Evolutionary conservation across 2,797 vertebrate species (phyloP).

Genomic region (Jordanella pulchra): DNA sequence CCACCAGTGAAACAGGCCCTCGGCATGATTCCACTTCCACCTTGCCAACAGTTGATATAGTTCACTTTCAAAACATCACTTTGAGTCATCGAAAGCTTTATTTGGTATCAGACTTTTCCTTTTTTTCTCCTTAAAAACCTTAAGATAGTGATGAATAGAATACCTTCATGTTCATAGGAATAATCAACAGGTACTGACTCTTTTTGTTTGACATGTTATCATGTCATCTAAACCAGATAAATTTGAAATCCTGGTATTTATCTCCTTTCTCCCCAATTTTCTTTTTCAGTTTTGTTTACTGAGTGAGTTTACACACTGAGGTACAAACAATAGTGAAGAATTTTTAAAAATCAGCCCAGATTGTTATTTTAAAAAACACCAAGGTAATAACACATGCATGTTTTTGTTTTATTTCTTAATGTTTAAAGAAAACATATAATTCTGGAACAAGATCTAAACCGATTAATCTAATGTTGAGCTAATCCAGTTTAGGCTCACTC

Average conservation of each 20-base stretch:
- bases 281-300: not conserved
- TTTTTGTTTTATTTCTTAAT: slow-evolving; percentile 23
- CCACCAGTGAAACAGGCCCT: not conserved
- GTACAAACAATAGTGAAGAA: not conserved
- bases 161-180: not conserved
- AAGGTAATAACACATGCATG: not conserved
- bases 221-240: not conserved
- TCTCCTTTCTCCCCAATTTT: not conserved
- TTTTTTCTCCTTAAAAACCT: not conserved
- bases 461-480: slow-evolving; percentile 2
- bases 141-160: not conserved
- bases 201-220: not conserved
- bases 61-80: not conserved
- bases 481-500: slow-evolving; percentile 2
- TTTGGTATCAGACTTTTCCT: not conserved
- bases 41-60: not conserved
- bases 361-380: slow-evolving; percentile 33
- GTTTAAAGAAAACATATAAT: slow-evolving; percentile 5
- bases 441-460: slow-evolving; percentile 13
- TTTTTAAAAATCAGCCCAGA: slow-evolving; percentile 16
- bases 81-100: not conserved
- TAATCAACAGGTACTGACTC: not conserved
- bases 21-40: not conserved
- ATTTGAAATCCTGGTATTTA: not conserved
- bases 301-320: not conserved